These are phyloP conservation scores for Felis chaus DNA, from an alignment of 2,113 vertebrate species.

Conservation along the genomic window DNA sequence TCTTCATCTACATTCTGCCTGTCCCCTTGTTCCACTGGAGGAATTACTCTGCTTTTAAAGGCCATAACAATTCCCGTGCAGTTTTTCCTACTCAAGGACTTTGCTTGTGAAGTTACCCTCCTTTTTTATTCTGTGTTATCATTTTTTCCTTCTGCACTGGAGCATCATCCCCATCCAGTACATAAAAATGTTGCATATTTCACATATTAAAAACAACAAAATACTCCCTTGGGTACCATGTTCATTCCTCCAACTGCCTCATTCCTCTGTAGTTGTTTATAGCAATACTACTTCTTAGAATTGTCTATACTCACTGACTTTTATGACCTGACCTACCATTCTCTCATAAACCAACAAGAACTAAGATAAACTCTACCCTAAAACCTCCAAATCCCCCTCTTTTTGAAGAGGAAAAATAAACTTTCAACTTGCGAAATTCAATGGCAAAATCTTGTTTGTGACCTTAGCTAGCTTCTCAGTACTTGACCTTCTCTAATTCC, in stretches of 20 bases:
- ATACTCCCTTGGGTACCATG: not conserved
- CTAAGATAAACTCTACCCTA: not conserved
- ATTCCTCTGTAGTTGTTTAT: not conserved
- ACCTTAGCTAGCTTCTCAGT: not conserved
- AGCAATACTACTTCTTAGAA: not conserved
- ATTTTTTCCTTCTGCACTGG: not conserved
- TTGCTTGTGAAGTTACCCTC: not conserved
- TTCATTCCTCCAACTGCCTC: not conserved
- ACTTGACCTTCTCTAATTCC: not conserved
- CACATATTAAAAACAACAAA: not conserved
- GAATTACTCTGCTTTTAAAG: not conserved
- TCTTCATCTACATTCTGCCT: not conserved
- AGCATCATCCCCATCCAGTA: not conserved
- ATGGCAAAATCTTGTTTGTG: not conserved
- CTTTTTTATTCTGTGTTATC: not conserved
- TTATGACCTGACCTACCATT: not conserved
- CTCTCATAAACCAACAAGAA: not conserved
- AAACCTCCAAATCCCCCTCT: not conserved
- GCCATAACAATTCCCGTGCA: not conserved
- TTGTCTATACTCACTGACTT: not conserved
- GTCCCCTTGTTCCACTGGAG: not conserved
- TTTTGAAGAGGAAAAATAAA: not conserved
- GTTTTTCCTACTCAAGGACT: not conserved
- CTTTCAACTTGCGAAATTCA: not conserved
- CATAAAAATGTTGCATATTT: not conserved